Evolutionary conservation across 2,113 vertebrate species (phyloP), one percentile per base, ranked within the genome.

Genomic region (Centrocercus urophasianus): DNA sequence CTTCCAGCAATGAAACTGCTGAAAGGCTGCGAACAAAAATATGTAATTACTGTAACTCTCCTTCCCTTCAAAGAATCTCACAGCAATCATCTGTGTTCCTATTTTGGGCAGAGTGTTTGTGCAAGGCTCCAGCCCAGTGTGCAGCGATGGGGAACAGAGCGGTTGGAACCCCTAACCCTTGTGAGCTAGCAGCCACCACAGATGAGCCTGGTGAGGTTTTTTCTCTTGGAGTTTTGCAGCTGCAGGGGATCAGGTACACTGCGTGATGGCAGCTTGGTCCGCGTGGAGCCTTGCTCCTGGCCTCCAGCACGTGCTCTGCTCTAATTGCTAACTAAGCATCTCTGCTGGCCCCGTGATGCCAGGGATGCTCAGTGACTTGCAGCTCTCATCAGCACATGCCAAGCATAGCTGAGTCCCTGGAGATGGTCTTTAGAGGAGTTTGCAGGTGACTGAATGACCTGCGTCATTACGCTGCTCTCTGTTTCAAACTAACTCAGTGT

Each of bases 61-160:
- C 27, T 65, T 76, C 47, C 54, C 60, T 64, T 72, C 65, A 67
- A 63, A 85, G 64, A 56, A 69, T 52, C 61, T 86, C 88, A 59
- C 83, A 73, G 66, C 77, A 90, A 63, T 76, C 64, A 65, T 84
- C 75, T 8, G 18, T 71, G 59, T 56, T 71, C 74, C 59, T 76
- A 36, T 38, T 66, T 72, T 3, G 2, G 59, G 45, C 59, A 61
- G 36, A 71, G 6, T 45, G 64, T 71, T 66, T 65, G 34, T 61
- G 27, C 34, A 48, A 80, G 69, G 45, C 34, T 38, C 28, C 32
- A 56, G 40, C 40, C 27, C 1, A 0, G 30, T 0, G 0, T 1
- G 3, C 1, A 1, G 40, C 0, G 2, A 54, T 11, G 50, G 10
- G 28, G 21, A 71, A 25, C 3, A 11, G 82, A 77, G 20, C 34